Evolutionary conservation across 2,888 invertebrate genomes (phyloP).

Genomic region (Camptogramma bilineatum): DNA sequence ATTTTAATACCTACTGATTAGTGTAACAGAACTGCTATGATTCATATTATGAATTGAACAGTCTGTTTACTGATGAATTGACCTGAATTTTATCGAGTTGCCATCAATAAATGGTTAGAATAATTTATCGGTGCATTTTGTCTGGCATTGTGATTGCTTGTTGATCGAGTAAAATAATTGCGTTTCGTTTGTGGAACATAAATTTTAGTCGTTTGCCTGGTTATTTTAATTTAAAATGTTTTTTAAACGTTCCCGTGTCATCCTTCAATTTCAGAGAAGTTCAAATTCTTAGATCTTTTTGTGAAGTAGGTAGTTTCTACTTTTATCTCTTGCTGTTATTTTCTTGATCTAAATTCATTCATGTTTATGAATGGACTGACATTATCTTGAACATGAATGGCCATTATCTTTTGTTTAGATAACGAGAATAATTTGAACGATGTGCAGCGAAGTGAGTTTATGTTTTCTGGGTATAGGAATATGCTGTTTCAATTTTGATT

Average conservation of each 20-base stretch:
- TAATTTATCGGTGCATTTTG: slow-evolving; percentile 18
- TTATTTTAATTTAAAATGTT: neutral
- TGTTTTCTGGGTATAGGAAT: neutral
- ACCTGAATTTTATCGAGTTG: slow-evolving; percentile 52
- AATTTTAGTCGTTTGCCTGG: neutral
- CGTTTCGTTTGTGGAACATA: neutral
- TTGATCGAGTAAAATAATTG: slow-evolving; percentile 11
- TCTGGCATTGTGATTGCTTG: slow-evolving; percentile 9
- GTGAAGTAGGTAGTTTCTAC: neutral
- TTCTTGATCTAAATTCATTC: slow-evolving; percentile 15
- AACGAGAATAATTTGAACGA: slow-evolving; percentile 1
- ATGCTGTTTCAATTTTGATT: neutral
- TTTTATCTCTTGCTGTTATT: slow-evolving; percentile 7
- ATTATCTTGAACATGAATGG: slow-evolving; percentile 19
- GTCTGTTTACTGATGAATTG: slow-evolving; percentile 50
- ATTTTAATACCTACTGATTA: slow-evolving; percentile 36
- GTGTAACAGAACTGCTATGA: slow-evolving; percentile 63
- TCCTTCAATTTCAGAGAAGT: neutral
- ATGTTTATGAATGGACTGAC: slow-evolving; percentile 19
- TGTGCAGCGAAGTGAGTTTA: neutral
- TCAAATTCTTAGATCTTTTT: neutral
- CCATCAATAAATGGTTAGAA: slow-evolving; percentile 11
- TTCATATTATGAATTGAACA: slow-evolving; percentile 57
- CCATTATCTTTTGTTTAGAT: slow-evolving; percentile 13
- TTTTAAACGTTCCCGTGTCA: neutral